Evolutionary conservation across 1,140 invertebrate genomes (phyloP), one percentile per base, ranked within the genome.

Genomic region (Brachionus paranguensis): DNA sequence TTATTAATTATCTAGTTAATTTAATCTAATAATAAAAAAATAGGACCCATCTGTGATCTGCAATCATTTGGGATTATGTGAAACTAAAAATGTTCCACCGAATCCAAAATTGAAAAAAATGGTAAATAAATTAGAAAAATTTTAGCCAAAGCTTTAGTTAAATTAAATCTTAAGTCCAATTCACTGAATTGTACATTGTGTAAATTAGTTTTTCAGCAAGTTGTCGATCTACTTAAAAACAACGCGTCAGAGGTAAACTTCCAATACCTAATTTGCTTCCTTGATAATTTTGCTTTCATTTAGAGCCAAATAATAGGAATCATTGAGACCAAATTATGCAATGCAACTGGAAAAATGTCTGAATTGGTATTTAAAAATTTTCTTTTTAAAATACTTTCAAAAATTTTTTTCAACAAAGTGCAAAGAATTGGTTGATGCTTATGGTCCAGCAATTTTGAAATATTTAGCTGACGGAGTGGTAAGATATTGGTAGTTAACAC

Each of bases 151-250:
- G 65, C 17, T 64, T 81, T 60, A 27, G 2, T 41, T 14, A 64
- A 43, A 50, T 50, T 50, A 27, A 27, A 76, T 8, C 3, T 24
- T 20, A 17, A 76, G 72, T 27, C 47, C 4, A 76, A 76, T 50
- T 76, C 72, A 27, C 50, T 76, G 27, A 76, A 76, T 24, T 76
- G 72, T 47, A 76, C 72, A 50, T 10, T 76, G 1, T 76, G 72
- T 47, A 76, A 76, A 76, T 33, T 76, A 33, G 72, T 76, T 37
- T 76, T 76, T 11, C 72, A 76, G 11, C 72, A 76, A 76, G 72
- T 76, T 24, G 43, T 12, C 5, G 47, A 76, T 27, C 72, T 76
- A n/a, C 45, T 76, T 14, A 33, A 76, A 76, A 76, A 76, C 20
- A 76, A 76, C 50, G 72, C 72, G 0, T 27, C 72, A 4, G 72